These are phyloP conservation scores for Sitobion miscanthi DNA, from an alignment of 1,140 invertebrate species.

Conservation along the genomic window DNA sequence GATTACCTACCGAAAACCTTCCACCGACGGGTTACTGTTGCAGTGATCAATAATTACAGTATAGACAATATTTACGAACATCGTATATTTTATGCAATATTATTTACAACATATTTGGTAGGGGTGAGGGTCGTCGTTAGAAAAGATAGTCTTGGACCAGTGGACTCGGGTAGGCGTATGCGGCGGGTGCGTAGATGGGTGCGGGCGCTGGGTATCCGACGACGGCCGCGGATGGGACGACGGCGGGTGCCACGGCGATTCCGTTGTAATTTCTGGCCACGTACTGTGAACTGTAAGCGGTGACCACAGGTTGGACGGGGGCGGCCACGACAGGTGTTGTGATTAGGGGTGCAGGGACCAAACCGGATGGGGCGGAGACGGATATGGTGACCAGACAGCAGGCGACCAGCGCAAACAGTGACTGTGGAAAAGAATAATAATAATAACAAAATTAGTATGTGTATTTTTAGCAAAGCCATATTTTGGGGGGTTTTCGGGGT, in stretches of 20 bases:
- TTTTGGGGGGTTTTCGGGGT: too few relatives aligned
- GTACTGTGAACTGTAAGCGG: conserved; percentile 64
- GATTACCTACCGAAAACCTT: neutral
- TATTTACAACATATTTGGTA: neutral
- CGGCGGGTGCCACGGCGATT: conserved; percentile 58
- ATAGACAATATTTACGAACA: neutral
- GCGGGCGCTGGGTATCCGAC: conserved; percentile 56
- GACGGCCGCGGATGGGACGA: conserved; percentile 59
- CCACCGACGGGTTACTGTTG: too few relatives aligned
- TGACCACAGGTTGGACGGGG: conserved; percentile 62
- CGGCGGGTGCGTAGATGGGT: neutral
- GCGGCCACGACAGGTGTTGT: conserved; percentile 60
- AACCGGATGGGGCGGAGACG: neutral
- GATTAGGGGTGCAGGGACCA: neutral
- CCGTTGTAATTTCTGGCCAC: conserved; percentile 63
- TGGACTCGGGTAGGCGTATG: neutral
- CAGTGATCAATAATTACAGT: neutral
- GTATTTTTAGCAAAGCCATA: too few relatives aligned
- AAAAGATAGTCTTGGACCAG: conserved; percentile 38
- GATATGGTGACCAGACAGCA: neutral
- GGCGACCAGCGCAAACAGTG: neutral
- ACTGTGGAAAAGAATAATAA: neutral
- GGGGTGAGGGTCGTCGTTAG: neutral
- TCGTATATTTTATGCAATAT: neutral
- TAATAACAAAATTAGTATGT: neutral